Base-by-base conservation (phyloP, 2,797 vertebrate species). In the Cichlasoma orientale region DNA sequence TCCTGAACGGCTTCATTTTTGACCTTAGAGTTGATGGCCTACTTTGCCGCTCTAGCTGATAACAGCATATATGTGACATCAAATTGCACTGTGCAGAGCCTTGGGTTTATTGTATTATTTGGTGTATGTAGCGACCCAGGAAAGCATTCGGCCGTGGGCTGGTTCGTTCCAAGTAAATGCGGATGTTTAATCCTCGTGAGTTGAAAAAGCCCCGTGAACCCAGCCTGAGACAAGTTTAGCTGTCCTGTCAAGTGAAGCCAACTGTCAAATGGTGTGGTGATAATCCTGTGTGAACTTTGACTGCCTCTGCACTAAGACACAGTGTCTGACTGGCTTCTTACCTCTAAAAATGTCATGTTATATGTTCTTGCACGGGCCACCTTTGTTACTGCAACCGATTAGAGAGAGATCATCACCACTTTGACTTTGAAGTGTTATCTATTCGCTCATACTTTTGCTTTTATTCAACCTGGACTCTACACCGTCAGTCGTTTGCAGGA, bases 281-380 rank as follows among this genome's bases (percentile, higher is more conserved):
- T 78, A 66, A 80, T 87, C 68, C 3, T 53, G 58, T 58, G 54
- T 75, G 74, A 82, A 83, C 70, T 79, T 82, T 86, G 74, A 68
- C 75, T 80, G 72, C 57, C 59, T 79, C 58, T 80, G 50, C 59
- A 36, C 27, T 13, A 33, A 79, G 66, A 63, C 31, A 57, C 41
- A 38, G 21, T 47, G 59, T 68, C 66, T 56, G n/a, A 75, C 47
- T 31, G 33, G 21, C 11, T 36, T 36, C 12, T 10, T 2, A 2
- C 19, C 18, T 76, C 55, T 56, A 13, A 59, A 70, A 74, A 11
- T 7, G 55, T 58, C 41, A 31, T 77, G 55, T 50, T 56, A 25
- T 72, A 53, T 72, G 52, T 76, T 76, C 13, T 66, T 59, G 31
- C 14, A 13, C 21, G 13, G 14, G 18, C 56, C 0, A 38, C 4